These are phyloP conservation scores for Sus cebifrons DNA, from an alignment of 2,797 vertebrate species.

Conservation along the genomic window DNA sequence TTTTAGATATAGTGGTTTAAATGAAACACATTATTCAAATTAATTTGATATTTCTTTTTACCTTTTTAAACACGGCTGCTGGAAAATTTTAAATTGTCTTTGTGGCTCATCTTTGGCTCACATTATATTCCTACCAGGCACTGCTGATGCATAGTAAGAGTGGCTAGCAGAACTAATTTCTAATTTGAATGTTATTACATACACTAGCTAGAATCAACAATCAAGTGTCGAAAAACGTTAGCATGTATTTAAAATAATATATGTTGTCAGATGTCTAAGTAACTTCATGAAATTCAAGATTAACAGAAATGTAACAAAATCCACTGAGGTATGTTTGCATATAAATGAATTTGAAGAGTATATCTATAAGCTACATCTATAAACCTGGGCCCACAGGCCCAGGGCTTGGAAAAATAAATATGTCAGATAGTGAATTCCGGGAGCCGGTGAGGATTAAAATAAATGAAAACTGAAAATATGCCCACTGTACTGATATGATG, in stretches of 20 bases:
- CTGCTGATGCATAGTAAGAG: neutral
- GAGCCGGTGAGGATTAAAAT: conserved; percentile 55
- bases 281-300: conserved; percentile 63
- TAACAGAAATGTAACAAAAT: conserved; percentile 57
- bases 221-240: neutral
- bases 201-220: neutral
- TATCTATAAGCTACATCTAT: conserved; percentile 49
- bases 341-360: conserved; percentile 50
- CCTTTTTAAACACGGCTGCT: neutral
- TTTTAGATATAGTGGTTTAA: neutral
- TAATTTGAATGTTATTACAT: conserved; percentile 50
- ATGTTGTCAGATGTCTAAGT: conserved; percentile 38
- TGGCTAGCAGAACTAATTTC: neutral
- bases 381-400: conserved; percentile 31
- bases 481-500: neutral
- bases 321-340: conserved; percentile 35
- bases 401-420: conserved; percentile 55
- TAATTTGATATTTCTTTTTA: conserved; percentile 33
- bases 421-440: conserved; percentile 37
- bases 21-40: neutral
- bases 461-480: conserved; percentile 60
- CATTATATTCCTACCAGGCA: neutral
- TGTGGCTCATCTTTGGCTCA: neutral
- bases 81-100: neutral
- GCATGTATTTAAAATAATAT: conserved; percentile 15